These are phyloP conservation scores for Drosophila neotestacea DNA, from an alignment of 2,888 invertebrate species.

Conservation along the genomic window DNA sequence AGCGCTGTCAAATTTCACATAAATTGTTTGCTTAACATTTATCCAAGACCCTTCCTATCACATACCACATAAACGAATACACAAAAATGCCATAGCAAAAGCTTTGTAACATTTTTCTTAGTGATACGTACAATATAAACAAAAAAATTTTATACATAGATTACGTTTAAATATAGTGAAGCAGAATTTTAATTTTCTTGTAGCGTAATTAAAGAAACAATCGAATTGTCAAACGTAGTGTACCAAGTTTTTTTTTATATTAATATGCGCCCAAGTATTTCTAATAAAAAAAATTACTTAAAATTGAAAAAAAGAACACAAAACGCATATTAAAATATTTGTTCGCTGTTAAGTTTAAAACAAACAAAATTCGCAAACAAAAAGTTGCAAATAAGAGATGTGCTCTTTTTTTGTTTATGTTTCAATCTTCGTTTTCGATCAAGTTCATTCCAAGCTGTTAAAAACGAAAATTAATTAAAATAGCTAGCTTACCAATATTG, in stretches of 20 bases:
- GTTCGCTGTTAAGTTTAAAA: constrained; percentile 74
- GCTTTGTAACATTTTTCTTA: constrained; percentile 77
- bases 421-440: constrained; percentile 56
- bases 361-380: constrained; percentile 18
- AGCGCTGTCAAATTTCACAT: constrained; percentile 44
- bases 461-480: constrained; percentile 52
- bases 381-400: constrained; percentile 40
- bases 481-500: constrained; percentile 40
- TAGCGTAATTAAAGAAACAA: constrained; percentile 69
- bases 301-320: constrained; percentile 28
- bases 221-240: constrained; percentile 59
- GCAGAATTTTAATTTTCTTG: constrained; percentile 57
- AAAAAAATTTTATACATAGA: constrained; percentile 66
- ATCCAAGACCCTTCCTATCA: constrained; percentile 29
- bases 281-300: constrained; percentile 54
- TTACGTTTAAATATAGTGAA: constrained; percentile 53
- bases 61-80: constrained; percentile 26
- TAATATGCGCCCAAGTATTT: constrained; percentile 73
- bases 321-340: constrained; percentile 62
- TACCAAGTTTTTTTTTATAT: constrained; percentile 50
- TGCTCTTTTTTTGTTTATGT: constrained; percentile 52
- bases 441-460: constrained; percentile 75
- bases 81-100: constrained; percentile 77
- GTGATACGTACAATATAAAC: constrained; percentile 52
- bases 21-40: constrained; percentile 54